A percentile compares a stretch with the other conserved stretches of the same genome.
Evolutionary conservation across 2,797 vertebrate genomes (phyloP).

Genomic region (Falco biarmicus): DNA sequence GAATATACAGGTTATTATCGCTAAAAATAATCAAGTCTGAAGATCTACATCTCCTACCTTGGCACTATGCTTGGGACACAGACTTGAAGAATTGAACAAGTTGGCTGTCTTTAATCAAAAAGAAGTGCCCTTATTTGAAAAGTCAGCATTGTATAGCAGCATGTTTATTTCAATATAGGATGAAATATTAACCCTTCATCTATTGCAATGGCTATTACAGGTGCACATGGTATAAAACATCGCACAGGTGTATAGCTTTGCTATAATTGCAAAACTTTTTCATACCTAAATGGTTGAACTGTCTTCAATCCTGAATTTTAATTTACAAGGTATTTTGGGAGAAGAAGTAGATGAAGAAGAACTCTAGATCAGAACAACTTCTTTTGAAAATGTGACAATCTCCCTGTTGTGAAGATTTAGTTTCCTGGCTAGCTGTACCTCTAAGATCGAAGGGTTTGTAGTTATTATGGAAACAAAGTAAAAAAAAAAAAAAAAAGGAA

Average conservation of each 20-base stretch:
- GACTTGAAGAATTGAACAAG: neutral
- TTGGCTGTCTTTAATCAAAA: neutral
- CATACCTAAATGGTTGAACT: neutral
- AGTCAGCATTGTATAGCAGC: neutral
- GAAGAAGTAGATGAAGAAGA: neutral
- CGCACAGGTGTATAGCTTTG: neutral
- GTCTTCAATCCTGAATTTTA: neutral
- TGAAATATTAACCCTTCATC: neutral
- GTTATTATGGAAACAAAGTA: neutral
- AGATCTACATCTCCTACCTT: neutral
- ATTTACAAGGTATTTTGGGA: neutral
- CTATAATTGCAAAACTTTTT: neutral
- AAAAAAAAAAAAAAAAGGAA: neutral
- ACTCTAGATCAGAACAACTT: neutral
- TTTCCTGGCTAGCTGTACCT: neutral
- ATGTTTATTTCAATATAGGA: neutral
- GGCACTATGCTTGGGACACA: neutral
- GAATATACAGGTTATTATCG: neutral
- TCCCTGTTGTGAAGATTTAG: neutral
- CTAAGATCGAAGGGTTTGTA: neutral
- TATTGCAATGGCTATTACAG: neutral
- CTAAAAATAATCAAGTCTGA: neutral
- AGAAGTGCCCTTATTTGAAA: neutral
- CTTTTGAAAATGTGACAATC: neutral
- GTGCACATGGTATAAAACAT: neutral